Percentiles rank a stretch among this genome's conserved stretches.
phyloP scores from a whole-genome alignment of 2,888 invertebrate species.

The Volucella inanis region DNA sequence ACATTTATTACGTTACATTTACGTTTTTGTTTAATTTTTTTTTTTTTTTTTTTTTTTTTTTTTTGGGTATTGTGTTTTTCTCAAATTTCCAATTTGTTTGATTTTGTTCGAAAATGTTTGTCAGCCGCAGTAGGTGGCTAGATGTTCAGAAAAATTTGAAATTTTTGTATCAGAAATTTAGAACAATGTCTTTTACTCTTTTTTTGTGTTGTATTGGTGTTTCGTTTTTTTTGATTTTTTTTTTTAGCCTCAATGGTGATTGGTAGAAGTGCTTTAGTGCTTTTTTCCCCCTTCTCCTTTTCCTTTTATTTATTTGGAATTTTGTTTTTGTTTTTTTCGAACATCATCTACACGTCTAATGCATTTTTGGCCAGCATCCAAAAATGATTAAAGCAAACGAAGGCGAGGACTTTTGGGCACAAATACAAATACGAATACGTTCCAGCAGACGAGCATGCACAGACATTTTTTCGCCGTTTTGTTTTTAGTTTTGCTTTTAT shows the following conservation, averaged over 20 bases:
- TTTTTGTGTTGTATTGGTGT: not conserved
- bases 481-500: no score
- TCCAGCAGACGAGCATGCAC: slow-evolving; percentile 37
- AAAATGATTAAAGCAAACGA: slow-evolving; percentile 50
- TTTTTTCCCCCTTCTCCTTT: slow-evolving; percentile 18
- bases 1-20: slow-evolving; percentile 20
- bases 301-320: slow-evolving; percentile 11
- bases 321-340: slow-evolving; percentile 7
- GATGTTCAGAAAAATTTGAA: slow-evolving; percentile 10
- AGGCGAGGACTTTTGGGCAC: slow-evolving; percentile 19
- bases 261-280: slow-evolving; percentile 32
- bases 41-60: not conserved
- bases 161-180: slow-evolving; percentile 42
- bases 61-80: not conserved
- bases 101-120: slow-evolving; percentile 32
- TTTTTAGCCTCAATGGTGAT: slow-evolving; percentile 39
- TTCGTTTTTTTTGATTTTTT: slow-evolving; percentile 31
- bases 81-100: no score
- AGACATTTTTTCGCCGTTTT: slow-evolving; percentile 7
- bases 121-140: slow-evolving; percentile 29
- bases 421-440: not conserved
- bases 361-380: slow-evolving; percentile 60
- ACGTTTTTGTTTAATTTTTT: not conserved
- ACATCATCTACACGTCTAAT: slow-evolving; percentile 58
- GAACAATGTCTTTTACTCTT: not conserved